A percentile compares a stretch with the other conserved stretches of the same genome.
These are phyloP conservation scores for Artibeus jamaicensis DNA, from an alignment of 2,797 vertebrate genomes.

Conservation along the genomic window DNA sequence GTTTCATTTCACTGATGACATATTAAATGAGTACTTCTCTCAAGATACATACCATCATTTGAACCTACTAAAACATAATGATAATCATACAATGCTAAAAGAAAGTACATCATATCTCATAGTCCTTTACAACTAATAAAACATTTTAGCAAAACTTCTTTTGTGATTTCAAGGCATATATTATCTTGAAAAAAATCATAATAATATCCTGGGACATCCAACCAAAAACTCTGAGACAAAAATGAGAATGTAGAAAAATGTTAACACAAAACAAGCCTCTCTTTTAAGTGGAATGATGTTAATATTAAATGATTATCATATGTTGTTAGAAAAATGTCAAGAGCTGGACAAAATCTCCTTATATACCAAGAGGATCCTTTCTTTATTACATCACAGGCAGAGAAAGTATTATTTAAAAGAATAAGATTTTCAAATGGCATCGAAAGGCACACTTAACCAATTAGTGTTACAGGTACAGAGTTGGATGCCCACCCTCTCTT, in stretches of 20 bases:
- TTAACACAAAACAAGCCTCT: neutral
- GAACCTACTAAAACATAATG: neutral
- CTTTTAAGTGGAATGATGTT: neutral
- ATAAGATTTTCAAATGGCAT: neutral
- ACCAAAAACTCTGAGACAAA: neutral
- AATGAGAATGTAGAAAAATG: neutral
- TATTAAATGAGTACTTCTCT: constrained; percentile 7
- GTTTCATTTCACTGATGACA: constrained; percentile 2
- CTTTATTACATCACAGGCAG: neutral
- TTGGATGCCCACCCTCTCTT: neutral
- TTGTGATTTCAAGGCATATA: neutral
- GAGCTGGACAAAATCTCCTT: neutral
- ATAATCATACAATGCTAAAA: neutral
- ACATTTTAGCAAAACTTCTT: neutral
- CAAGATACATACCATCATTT: neutral
- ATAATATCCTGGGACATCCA: neutral
- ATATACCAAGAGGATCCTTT: neutral
- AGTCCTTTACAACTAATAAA: neutral
- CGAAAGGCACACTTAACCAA: neutral
- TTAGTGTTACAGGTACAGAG: neutral
- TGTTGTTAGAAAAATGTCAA: neutral
- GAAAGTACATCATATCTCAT: neutral
- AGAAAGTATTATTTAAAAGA: neutral
- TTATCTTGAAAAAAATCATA: neutral
- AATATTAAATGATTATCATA: neutral